Evolutionary conservation across 1,140 invertebrate species (phyloP).

Genomic region (Drosophila seguyi): DNA sequence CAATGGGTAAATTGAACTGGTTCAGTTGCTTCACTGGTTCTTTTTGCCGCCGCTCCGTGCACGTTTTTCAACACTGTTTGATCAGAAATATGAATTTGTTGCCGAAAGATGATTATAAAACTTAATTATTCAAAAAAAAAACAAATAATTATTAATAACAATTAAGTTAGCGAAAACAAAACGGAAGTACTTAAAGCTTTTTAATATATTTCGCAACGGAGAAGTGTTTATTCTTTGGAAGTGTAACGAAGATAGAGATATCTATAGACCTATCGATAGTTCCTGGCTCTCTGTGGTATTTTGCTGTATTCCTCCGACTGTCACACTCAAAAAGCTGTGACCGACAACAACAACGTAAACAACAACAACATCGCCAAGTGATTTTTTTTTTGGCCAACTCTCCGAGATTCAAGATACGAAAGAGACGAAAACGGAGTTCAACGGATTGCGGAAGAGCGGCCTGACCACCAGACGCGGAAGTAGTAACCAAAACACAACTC

Average conservation of each 20-base stretch:
- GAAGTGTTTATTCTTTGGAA: too few species aligned
- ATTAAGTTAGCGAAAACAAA: too few species aligned
- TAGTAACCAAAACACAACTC: constrained; percentile 20
- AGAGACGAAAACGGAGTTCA: constrained; percentile 17
- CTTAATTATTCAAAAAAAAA: too few species aligned
- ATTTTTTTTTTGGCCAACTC: constrained; percentile 44
- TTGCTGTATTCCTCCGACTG: neutral
- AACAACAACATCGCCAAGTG: constrained; percentile 26
- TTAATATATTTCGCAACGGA: too few species aligned
- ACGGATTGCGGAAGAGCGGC: constrained; percentile 40
- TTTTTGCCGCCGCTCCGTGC: too few species aligned
- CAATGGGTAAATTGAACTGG: neutral
- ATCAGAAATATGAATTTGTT: neutral
- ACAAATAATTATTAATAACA: too few species aligned
- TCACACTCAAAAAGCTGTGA: constrained; percentile 6
- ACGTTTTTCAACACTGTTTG: neutral
- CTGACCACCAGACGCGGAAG: constrained; percentile 39
- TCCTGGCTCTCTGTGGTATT: too few species aligned
- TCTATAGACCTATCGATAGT: neutral
- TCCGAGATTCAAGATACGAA: constrained; percentile 27
- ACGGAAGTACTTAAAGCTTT: too few species aligned
- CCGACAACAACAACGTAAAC: constrained; percentile 25
- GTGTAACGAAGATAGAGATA: too few species aligned
- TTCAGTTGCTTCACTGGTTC: neutral
- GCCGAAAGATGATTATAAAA: too few species aligned